Percentiles rank a stretch among this genome's conserved stretches.
Evolutionary conservation across 2,797 vertebrate genomes (phyloP).

Genomic region (Crax fasciolata): DNA sequence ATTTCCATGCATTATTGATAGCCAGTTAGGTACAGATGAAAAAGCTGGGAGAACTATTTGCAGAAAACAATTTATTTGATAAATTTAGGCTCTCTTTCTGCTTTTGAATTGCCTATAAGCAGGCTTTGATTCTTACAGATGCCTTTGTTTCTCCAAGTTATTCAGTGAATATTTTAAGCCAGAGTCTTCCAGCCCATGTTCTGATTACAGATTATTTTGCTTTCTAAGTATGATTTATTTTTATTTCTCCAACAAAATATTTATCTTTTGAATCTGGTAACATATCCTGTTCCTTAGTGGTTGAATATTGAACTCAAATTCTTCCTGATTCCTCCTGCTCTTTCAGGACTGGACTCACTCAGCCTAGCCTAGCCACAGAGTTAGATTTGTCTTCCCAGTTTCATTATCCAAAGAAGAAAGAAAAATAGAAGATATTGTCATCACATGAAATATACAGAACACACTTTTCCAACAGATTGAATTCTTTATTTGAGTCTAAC

Average conservation of each 20-base stretch:
- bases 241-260: neutral
- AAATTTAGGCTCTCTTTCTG: slow-evolving; percentile 50
- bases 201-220: slow-evolving; percentile 6
- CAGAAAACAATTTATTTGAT: slow-evolving; percentile 74
- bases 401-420: neutral
- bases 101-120: slow-evolving; percentile 49
- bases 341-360: neutral
- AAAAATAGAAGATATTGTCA: neutral
- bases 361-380: neutral
- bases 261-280: neutral
- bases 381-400: neutral
- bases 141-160: slow-evolving; percentile 2
- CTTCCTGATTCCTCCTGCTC: neutral
- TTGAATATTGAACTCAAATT: neutral
- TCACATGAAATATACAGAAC: neutral
- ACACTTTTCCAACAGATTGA: neutral
- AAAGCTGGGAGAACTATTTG: slow-evolving; percentile 56
- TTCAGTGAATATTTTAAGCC: slow-evolving; percentile 27
- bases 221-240: neutral
- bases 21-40: slow-evolving; percentile 70
- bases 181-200: neutral
- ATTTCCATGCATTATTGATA: slow-evolving; percentile 76
- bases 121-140: slow-evolving; percentile 59
- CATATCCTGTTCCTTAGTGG: neutral
- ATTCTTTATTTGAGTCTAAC: neutral